Conservation (phyloP, 2,797 vertebrate genomes). For the Danio choprae region DNA sequence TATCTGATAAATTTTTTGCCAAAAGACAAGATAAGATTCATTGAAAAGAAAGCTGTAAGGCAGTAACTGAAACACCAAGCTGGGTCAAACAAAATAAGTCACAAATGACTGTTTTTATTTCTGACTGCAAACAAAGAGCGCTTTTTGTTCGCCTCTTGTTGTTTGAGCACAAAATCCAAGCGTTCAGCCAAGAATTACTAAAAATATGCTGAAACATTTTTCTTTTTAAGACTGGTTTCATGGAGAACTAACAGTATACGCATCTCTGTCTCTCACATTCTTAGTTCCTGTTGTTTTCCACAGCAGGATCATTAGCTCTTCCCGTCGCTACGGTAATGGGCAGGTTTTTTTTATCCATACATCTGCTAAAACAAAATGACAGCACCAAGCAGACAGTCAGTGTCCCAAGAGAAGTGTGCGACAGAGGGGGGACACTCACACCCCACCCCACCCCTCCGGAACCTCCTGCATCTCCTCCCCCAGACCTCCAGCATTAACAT, state of each 20-base stretch:
- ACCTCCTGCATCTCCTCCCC: constrained; percentile 39
- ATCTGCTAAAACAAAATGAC: constrained; percentile 65
- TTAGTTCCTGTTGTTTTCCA: not conserved
- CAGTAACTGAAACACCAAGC: too few species aligned
- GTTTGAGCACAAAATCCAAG: not conserved
- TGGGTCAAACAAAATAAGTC: too few species aligned
- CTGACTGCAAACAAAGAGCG: not conserved
- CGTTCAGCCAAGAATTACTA: not conserved
- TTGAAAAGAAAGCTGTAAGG: too few species aligned
- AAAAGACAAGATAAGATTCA: too few species aligned
- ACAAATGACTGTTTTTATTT: too few species aligned
- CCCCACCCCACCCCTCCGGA: constrained; percentile 37
- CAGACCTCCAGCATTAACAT: constrained; percentile 47
- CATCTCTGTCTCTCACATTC: not conserved
- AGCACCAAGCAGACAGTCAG: constrained; percentile 54
- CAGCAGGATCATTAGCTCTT: not conserved
- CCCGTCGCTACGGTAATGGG: constrained; percentile 59
- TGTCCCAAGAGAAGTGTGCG: constrained; percentile 58
- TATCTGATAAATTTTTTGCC: too few species aligned
- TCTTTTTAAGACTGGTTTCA: not conserved
- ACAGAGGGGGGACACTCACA: constrained; percentile 37
- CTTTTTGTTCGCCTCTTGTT: too few species aligned
- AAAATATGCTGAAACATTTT: too few species aligned
- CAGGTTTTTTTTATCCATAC: constrained; percentile 70
- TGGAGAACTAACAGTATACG: not conserved